These are phyloP conservation scores for Itoplectis maculator DNA, from an alignment of 2,888 invertebrate genomes.

Conservation along the genomic window DNA sequence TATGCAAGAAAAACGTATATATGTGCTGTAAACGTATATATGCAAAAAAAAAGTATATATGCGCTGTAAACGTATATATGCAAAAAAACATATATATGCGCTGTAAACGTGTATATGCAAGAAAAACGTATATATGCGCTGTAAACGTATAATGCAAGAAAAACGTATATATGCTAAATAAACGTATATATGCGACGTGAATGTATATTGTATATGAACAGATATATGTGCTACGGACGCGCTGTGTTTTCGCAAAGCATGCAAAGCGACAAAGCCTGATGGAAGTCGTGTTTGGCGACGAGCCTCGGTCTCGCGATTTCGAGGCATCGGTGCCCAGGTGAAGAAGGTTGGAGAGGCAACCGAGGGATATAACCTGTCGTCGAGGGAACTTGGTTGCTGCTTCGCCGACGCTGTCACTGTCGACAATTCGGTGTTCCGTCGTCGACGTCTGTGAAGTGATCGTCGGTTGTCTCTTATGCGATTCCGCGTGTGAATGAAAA, in stretches of 20 bases:
- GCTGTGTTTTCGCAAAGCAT: slow-evolving; percentile 7
- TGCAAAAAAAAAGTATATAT: too few species aligned
- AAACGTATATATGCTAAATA: too few species aligned
- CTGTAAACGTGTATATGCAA: too few species aligned
- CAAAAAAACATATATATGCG: too few species aligned
- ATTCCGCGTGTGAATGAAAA: neutral
- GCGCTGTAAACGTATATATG: too few species aligned
- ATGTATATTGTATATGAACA: too few species aligned
- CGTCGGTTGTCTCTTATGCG: slow-evolving; percentile 3
- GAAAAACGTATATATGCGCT: too few species aligned
- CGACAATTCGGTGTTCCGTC: neutral
- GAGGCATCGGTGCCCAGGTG: slow-evolving; percentile 39
- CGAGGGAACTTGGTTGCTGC: neutral
- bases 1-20: too few species aligned
- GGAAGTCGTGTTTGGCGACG: too few species aligned
- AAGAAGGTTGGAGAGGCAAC: neutral
- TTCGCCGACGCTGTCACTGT: neutral
- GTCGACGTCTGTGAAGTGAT: neutral
- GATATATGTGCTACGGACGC: neutral
- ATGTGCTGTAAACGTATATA: too few species aligned
- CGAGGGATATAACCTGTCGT: neutral
- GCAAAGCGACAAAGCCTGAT: slow-evolving; percentile 31
- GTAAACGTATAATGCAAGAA: too few species aligned
- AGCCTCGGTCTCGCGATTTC: slow-evolving; percentile 16
- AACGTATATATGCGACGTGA: too few species aligned